Conservation (phyloP, 2,888 invertebrate species). For the Dione vanillae region DNA sequence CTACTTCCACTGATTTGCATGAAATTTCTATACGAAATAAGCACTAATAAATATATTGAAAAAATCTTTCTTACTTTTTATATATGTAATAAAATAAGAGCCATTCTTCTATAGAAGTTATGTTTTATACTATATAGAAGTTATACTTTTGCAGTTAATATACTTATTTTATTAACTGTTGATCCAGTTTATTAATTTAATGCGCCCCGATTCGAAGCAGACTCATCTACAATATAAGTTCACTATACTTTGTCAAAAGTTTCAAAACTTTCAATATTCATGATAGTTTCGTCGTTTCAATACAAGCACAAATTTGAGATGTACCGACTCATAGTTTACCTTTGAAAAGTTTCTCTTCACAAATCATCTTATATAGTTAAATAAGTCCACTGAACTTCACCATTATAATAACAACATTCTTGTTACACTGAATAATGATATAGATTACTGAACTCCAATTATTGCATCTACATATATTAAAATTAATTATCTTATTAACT, state of each 20-base stretch:
- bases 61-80: no score
- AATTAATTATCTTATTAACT: background rate
- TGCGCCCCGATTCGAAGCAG: background rate
- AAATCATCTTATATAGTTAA: constrained; percentile 6
- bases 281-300: constrained; percentile 3
- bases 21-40: no score
- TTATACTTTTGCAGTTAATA: no score
- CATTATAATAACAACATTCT: background rate
- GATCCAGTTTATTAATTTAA: background rate
- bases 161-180: background rate
- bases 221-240: background rate
- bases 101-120: no score
- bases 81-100: no score
- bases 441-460: background rate
- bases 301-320: background rate
- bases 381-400: constrained; percentile 4
- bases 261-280: background rate
- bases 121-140: no score
- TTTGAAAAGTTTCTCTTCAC: background rate
- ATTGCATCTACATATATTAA: background rate
- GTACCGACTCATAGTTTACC: background rate
- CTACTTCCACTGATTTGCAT: no score
- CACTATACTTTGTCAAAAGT: background rate
- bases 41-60: no score
- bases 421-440: background rate